Base-by-base conservation (phyloP, 2,888 invertebrate genomes). In the Lasioglossum calceatum region DNA sequence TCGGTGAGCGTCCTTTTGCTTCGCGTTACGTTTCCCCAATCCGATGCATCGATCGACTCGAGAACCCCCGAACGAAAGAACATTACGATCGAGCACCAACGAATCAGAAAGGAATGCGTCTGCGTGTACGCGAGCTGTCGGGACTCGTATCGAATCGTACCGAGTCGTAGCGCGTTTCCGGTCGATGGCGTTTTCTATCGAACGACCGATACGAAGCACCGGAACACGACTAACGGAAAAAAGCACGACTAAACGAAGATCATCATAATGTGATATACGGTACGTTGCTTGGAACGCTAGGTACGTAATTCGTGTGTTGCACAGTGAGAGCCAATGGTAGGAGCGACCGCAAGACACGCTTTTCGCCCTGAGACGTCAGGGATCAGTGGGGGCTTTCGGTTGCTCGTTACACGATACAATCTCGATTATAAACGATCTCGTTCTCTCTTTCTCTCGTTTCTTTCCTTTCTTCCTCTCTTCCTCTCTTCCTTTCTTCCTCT, bases 301-400 rank as follows among this genome's bases (percentile, higher is more conserved):
- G 89, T 90, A 85, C 85, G 27, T 77, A 90, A 90, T 86, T 90
- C 78, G 77, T 64, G 36, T 82, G 79, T 86, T 88, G 84, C 90
- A 90, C 90, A 90, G 91, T 91, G 89, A 90, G 87, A 86, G 89
- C 84, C 89, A 84, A 90, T 83, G 88, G 73, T 82, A 72, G 81
- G 82, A 85, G 84, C 88, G 88, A 89, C 83, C 79, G 71, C 84
- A 76, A 84, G 79, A 86, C 81, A 77, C 79, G 82, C 86, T 74
- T 75, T 75, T 75, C 50, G 27, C 81, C 82, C 80, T 61, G 74
- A 81, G 77, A 61, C 27, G 32, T 58, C 44, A 64, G 50, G 71
- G 47, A 42, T 82, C 64, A 77, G 73, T 79, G 79, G 54, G 76
- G 54, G 42, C n/a, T n/a, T 42, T 61, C 14, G 19, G 42, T 42